Conservation (phyloP, 2,888 invertebrate genomes). For the Cephus pygmeus region DNA sequence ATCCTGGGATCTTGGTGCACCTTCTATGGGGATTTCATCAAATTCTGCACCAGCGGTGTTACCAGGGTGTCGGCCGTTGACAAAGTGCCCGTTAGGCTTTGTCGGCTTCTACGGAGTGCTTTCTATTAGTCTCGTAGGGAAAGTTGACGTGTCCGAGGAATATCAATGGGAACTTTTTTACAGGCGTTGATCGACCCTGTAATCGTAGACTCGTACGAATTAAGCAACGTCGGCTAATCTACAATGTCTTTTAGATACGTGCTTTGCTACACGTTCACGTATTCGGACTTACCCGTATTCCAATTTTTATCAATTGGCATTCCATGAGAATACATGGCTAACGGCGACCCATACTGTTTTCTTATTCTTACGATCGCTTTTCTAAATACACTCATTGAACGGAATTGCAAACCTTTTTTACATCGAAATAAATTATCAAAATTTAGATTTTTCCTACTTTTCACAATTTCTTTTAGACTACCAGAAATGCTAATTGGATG, state of each 20-base stretch:
- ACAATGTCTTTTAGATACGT: background rate
- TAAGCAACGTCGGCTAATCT: background rate
- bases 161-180: background rate
- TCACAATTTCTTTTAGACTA: background rate
- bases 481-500: background rate
- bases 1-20: background rate
- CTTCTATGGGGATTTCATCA: background rate
- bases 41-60: background rate
- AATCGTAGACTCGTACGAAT: background rate
- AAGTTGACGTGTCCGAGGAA: background rate
- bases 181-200: background rate
- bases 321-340: background rate
- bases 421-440: background rate
- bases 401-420: background rate
- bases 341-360: background rate
- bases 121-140: background rate
- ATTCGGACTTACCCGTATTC: background rate
- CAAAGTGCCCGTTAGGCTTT: background rate
- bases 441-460: background rate
- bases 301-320: background rate
- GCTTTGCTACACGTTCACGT: background rate
- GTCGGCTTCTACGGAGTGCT: background rate
- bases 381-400: background rate
- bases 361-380: background rate
- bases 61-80: background rate